A percentile compares a stretch with the other conserved stretches of the same genome.
Conservation (phyloP, 2,888 invertebrate species). For the Melikaiella ostensackeni region DNA sequence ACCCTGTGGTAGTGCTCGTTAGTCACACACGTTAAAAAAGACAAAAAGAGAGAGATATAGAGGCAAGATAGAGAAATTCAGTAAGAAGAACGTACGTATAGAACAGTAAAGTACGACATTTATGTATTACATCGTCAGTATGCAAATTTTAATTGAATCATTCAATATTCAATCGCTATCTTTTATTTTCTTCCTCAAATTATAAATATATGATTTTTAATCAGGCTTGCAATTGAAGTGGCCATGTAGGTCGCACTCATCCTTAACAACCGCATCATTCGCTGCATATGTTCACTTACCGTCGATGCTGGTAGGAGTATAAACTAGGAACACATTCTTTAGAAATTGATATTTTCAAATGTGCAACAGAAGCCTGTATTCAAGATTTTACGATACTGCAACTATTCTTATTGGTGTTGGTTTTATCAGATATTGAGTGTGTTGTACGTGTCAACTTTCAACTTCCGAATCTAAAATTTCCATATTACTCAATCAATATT, state of each 20-base stretch:
- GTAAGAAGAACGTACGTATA: constrained; percentile 27
- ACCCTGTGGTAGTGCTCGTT: constrained; percentile 76
- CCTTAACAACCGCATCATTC: not conserved
- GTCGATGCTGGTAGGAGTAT: not conserved
- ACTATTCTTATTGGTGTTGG: not conserved
- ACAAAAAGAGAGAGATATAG: constrained; percentile 37
- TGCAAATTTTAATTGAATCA: not conserved
- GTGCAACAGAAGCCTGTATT: not conserved
- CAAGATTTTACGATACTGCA: not conserved
- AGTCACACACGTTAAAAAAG: constrained; percentile 64
- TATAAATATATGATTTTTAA: not conserved
- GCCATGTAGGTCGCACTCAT: not conserved
- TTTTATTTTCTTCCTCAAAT: not conserved
- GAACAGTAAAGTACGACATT: not conserved
- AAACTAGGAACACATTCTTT: not conserved
- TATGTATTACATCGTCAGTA: not conserved
- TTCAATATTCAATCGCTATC: not conserved
- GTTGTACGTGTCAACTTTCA: not conserved
- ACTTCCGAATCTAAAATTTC: not conserved
- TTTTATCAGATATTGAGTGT: not conserved
- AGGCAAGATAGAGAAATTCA: constrained; percentile 43
- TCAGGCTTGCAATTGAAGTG: not conserved
- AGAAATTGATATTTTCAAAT: not conserved
- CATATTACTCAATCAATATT: not conserved
- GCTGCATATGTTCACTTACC: not conserved